Percentiles rank a stretch among this genome's conserved stretches.
These are phyloP conservation scores for Serrognathus titanus DNA, from an alignment of 2,888 invertebrate genomes.

Conservation along the genomic window DNA sequence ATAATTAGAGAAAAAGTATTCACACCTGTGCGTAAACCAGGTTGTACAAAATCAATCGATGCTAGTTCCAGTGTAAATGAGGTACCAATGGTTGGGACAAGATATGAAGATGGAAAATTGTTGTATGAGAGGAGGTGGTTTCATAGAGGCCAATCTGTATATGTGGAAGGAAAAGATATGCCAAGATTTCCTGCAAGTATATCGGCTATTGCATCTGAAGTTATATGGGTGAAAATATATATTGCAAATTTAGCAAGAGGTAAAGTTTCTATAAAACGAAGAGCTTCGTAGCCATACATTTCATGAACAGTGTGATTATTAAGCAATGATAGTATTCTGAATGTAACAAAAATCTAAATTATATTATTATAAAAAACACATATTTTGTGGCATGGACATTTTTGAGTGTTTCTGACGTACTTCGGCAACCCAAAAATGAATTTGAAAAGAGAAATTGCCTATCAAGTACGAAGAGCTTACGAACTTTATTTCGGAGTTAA, in stretches of 20 bases:
- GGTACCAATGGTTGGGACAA: constrained; percentile 66
- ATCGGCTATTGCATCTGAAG: constrained; percentile 86
- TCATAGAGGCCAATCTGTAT: constrained; percentile 90
- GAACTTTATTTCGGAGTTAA: too few relatives aligned
- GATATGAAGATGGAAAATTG: constrained; percentile 92
- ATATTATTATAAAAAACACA: too few relatives aligned
- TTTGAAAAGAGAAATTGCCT: too few relatives aligned
- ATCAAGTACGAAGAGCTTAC: too few relatives aligned
- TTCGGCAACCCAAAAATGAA: too few relatives aligned
- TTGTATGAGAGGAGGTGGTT: constrained; percentile 93
- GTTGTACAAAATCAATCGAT: constrained; percentile 42
- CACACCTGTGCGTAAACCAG: constrained; percentile 55
- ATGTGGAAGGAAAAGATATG: constrained; percentile 82
- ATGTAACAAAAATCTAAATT: too few relatives aligned
- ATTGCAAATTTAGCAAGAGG: constrained; percentile 82
- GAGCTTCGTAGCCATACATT: constrained; percentile 62
- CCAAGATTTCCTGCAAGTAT: constrained; percentile 85
- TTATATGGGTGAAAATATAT: constrained; percentile 79
- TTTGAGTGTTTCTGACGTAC: too few relatives aligned
- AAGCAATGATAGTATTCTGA: too few relatives aligned
- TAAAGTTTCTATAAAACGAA: constrained; percentile 81
- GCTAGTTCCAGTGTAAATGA: constrained; percentile 32
- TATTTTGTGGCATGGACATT: too few relatives aligned
- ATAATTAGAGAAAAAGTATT: constrained; percentile 62
- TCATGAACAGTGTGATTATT: too few relatives aligned